Base-by-base conservation (phyloP, 2,888 invertebrate genomes). In the Trilocha varians region DNA sequence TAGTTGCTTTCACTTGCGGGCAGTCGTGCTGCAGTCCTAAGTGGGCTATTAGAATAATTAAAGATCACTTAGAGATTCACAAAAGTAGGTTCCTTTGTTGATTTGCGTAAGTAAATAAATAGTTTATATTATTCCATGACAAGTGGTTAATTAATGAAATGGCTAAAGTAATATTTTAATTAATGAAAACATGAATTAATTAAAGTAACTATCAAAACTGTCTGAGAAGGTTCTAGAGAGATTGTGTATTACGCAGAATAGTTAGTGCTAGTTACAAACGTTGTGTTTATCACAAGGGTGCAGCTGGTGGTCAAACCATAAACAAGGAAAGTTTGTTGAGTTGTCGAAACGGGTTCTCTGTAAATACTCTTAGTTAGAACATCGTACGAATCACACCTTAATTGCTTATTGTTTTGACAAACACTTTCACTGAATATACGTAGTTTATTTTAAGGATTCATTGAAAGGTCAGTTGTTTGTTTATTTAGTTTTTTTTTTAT, bases 271-370 rank as follows among this genome's bases (percentile, higher is more conserved):
- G 25, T 25, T 25, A 25, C 25, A 25, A 9, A 25, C 25, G 25
- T 2, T 11, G 55, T 59, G 57, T 66, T 65, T 64, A 59, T 61
- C 57, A 42, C 48, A 25, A 46, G 47, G 53, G 55, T n/a, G n/a
- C 62, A 62, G 32, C 68, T 67, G 69, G 69, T 70, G 68, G 55
- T 52, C 58, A 50, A 52, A 57, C 52, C 49, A 59, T 63, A 64
- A 65, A 74, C 68, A 70, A 42, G 43, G 52, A 53, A 61, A 65
- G 66, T 70, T 67, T 62, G 59, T 60, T 17, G 48, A 57, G 53
- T 60, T 65, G 61, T 65, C 53, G 56, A 57, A 45, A 50, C 46
- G 44, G 56, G 52, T 58, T 72, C 75, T 70, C 57, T 57, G 50
- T 59, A 77, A 78, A 78, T 64, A 78, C 42, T 51, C 46, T 43